These are phyloP conservation scores for Smutsia gigantea DNA, from an alignment of 2,797 vertebrate species.

Conservation along the genomic window DNA sequence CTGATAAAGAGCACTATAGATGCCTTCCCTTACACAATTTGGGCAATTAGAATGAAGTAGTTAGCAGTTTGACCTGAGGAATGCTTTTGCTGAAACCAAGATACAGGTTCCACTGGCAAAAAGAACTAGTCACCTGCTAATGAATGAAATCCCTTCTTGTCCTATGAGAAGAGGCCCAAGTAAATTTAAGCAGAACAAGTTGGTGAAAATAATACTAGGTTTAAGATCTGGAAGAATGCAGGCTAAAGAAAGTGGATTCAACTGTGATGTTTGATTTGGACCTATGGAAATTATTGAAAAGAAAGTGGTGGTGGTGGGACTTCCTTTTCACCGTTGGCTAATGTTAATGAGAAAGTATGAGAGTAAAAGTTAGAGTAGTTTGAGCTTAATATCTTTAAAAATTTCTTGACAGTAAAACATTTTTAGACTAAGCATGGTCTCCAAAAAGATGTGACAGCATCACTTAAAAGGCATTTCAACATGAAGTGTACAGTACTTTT, in stretches of 20 bases:
- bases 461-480: constrained; percentile 27
- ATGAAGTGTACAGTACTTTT: constrained; percentile 39
- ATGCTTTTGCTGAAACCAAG: constrained; percentile 15
- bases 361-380: not conserved
- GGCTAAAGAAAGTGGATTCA: not conserved
- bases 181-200: constrained; percentile 25
- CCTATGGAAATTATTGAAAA: constrained; percentile 22
- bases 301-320: not conserved
- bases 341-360: constrained; percentile 8
- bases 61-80: not conserved
- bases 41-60: not conserved
- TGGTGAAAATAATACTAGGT: constrained; percentile 17
- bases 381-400: constrained; percentile 23
- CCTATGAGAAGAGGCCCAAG: not conserved
- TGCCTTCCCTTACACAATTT: not conserved
- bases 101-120: not conserved
- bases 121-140: not conserved
- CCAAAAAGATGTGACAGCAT: not conserved
- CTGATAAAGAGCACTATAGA: not conserved
- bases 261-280: not conserved
- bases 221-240: not conserved
- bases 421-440: constrained; percentile 16
- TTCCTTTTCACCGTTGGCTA: constrained; percentile 21
- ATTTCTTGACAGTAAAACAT: not conserved
- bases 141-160: not conserved